Evolutionary conservation across 64 coral and sea anemone genomes (phyloP).

Genomic region (Montipora capricornis): DNA sequence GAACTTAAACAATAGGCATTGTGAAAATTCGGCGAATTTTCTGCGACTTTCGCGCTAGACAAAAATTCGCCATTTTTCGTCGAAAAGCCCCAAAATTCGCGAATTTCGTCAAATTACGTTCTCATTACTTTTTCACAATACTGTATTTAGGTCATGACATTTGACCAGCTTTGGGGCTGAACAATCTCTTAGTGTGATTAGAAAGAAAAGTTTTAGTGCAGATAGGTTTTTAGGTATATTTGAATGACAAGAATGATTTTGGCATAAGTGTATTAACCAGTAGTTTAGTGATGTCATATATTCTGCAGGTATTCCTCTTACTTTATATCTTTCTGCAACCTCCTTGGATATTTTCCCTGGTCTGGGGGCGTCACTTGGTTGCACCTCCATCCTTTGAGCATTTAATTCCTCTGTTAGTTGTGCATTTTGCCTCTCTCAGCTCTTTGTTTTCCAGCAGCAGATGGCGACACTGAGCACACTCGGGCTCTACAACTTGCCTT

Average conservation of each 20-base stretch:
- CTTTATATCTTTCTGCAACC: conserved; percentile 55
- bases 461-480: conserved; percentile 28
- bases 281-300: neutral
- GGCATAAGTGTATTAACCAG: neutral
- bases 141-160: neutral
- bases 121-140: too few species aligned
- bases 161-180: neutral
- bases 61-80: too few species aligned
- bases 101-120: too few species aligned
- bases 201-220: neutral
- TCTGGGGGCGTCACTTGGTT: conserved; percentile 2
- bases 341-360: conserved; percentile 60
- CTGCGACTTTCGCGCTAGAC: too few species aligned
- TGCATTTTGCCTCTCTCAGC: conserved; percentile 32
- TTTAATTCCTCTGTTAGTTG: conserved; percentile 41
- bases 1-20: too few species aligned
- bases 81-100: too few species aligned
- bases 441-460: conserved; percentile 22
- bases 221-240: neutral
- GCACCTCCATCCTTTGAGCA: neutral
- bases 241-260: neutral
- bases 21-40: too few species aligned
- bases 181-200: neutral
- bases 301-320: neutral
- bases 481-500: neutral